A percentile compares a stretch with the other conserved stretches of the same genome.
These are phyloP conservation scores for Acestrorhynchus altus DNA, from an alignment of 2,797 vertebrate species.

Conservation along the genomic window DNA sequence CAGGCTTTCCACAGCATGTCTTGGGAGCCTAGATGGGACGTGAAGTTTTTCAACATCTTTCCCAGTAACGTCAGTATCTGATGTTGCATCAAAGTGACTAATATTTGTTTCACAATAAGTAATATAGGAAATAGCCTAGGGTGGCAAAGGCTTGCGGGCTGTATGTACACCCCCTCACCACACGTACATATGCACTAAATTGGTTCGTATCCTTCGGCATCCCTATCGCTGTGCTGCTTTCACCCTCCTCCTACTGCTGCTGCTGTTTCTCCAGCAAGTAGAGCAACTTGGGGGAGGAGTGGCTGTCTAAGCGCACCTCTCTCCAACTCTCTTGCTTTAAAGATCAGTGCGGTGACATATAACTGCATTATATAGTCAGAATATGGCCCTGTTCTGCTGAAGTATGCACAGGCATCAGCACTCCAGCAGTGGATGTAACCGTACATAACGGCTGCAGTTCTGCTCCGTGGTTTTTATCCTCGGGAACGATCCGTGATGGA, in stretches of 20 bases:
- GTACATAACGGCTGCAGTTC: background rate
- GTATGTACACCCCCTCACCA: background rate
- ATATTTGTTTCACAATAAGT: background rate
- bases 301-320: background rate
- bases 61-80: background rate
- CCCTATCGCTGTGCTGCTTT: background rate
- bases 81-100: slow-evolving; percentile 12
- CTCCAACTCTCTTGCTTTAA: background rate
- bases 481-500: background rate
- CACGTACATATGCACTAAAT: background rate
- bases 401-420: background rate
- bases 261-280: background rate
- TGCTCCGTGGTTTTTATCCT: background rate
- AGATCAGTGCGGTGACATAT: background rate
- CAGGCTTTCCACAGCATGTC: background rate
- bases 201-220: background rate
- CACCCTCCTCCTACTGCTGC: slow-evolving; percentile 8
- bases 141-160: background rate
- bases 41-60: background rate
- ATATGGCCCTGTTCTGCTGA: background rate
- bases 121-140: slow-evolving; percentile 1
- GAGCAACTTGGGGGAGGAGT: background rate
- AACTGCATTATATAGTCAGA: background rate
- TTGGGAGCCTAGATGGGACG: background rate
- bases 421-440: background rate